Evolutionary conservation across 2,888 invertebrate species (phyloP), one percentile per base, ranked within the genome.

Genomic region (Ophion obscuratus): DNA sequence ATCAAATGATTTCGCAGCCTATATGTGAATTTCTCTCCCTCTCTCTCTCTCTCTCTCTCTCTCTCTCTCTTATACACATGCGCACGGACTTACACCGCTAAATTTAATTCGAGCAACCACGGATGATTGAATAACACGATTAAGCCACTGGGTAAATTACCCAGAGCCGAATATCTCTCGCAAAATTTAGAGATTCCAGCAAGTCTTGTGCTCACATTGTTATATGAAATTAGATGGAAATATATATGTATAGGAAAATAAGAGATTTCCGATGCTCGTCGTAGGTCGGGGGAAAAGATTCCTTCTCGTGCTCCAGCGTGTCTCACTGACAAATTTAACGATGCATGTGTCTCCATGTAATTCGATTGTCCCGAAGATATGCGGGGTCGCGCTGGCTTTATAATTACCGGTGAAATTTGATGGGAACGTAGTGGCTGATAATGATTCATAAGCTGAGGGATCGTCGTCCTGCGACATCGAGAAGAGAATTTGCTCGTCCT

Each of bases 371-470:
- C 36, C 36, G 31, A 67, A 20, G 66, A 47, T 24, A 27, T 24
- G n/a, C 31, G n/a, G 36, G 20, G 70, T 53, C 24, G 27, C 36
- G 27, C 20, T 74, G 62, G 31, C 53, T 9, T 70, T 62, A 84
- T 84, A 81, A 86, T 81, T 81, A 61, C 70, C n/a, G 70, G 9
- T 36, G 47, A 74, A 61, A 66, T 81, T 78, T 71, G 75, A 84
- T 81, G 77, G 83, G 67, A 78, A 66, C 10, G 53, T 62, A 40
- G 27, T 61, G 17, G 36, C 36, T 57, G 79, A 81, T 64, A 84
- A 86, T 86, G 66, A 86, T 86, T 84, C 81, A 84, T 86, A 70
- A 78, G 59, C 20, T 70, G 44, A 81, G 73, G 64, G 75, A 75
- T 84, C 79, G 79, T 71, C 71, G 66, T 61, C 36, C 84, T 24